Conservation (phyloP, 2,888 invertebrate species). For the Apomyelois bistriatella region DNA sequence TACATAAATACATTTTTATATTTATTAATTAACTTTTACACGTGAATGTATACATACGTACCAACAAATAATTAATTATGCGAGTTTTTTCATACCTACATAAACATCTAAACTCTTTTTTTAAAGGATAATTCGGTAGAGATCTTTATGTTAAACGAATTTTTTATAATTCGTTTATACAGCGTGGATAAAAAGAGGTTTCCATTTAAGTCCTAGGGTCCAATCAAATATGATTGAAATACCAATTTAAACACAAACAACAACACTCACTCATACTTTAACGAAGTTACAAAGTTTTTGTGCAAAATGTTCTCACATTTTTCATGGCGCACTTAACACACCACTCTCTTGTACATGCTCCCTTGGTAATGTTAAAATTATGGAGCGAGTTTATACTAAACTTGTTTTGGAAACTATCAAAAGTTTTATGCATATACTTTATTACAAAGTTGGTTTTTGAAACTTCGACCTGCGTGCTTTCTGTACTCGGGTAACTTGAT, state of each 20-base stretch:
- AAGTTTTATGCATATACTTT: slow-evolving; percentile 14
- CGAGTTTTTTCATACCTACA: no score
- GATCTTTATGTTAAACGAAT: no score
- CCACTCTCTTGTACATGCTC: neutral
- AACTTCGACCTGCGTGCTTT: slow-evolving; percentile 14
- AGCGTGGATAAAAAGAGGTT: no score
- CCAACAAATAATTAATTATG: no score
- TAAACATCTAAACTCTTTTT: no score
- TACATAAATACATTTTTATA: no score
- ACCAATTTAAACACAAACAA: neutral
- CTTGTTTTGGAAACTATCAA: slow-evolving; percentile 13
- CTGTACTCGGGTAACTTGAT: slow-evolving; percentile 1
- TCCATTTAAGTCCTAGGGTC: no score
- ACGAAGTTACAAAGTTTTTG: neutral
- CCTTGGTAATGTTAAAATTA: slow-evolving; percentile 16
- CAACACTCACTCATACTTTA: neutral
- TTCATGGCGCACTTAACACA: slow-evolving; percentile 11
- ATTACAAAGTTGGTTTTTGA: slow-evolving; percentile 12
- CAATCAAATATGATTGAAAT: no score
- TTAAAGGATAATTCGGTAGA: no score
- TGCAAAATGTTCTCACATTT: slow-evolving; percentile 11
- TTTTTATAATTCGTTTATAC: no score
- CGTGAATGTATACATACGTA: no score
- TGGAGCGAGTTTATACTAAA: slow-evolving; percentile 13
- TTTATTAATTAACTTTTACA: no score